phyloP scores from a whole-genome alignment of 2,888 invertebrate genomes.

The Hyposoter didymator region DNA sequence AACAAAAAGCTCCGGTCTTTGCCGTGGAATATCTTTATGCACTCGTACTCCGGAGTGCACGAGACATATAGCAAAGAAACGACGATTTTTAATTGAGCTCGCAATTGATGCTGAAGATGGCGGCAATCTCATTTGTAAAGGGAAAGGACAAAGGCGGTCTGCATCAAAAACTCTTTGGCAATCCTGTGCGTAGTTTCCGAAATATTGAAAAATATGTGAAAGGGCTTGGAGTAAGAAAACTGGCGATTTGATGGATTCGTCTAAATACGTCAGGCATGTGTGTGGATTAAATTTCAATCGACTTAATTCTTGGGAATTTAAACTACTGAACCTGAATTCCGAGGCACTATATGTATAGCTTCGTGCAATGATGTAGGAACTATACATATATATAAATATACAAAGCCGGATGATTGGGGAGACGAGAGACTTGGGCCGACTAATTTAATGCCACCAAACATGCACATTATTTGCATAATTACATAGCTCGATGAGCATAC shows the following conservation, averaged over 20 bases:
- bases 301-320: neutral
- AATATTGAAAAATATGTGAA: neutral
- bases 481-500: constrained; percentile 73
- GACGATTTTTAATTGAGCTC: neutral
- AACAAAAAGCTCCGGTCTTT: neutral
- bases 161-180: neutral
- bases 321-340: neutral
- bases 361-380: neutral
- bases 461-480: constrained; percentile 77
- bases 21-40: neutral
- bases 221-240: neutral
- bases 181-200: neutral
- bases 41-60: neutral
- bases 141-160: no score
- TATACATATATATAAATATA: constrained; percentile 51
- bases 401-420: constrained; percentile 52
- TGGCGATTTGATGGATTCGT: neutral
- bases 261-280: no score
- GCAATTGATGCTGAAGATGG: neutral
- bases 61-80: neutral
- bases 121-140: neutral
- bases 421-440: constrained; percentile 64
- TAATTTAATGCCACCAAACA: constrained; percentile 77
- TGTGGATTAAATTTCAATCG: neutral
- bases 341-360: neutral